A percentile compares a stretch with the other conserved stretches of the same genome.
Evolutionary conservation across 1,140 invertebrate species (phyloP).

Genomic region (Anoplolepis gracilipes): DNA sequence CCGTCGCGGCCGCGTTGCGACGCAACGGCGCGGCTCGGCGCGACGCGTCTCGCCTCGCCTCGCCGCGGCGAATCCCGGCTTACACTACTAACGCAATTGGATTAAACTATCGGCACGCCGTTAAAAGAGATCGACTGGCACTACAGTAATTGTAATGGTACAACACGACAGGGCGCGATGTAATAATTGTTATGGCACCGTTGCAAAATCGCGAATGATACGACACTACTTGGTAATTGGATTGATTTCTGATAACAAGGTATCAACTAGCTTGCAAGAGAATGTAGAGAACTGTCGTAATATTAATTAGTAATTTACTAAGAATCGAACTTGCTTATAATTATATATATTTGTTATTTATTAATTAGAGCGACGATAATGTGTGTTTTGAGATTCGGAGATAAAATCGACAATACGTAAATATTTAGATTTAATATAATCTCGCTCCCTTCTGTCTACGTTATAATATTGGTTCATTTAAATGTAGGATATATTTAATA

Average conservation of each 20-base stretch:
- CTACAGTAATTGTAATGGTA: constrained; percentile 56
- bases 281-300: no score
- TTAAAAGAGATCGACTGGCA: constrained; percentile 63
- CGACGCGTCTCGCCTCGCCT: no score
- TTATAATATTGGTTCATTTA: background rate
- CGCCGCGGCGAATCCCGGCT: constrained; percentile 16
- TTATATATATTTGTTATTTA: background rate
- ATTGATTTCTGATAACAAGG: background rate
- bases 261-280: background rate
- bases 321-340: background rate
- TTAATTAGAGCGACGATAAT: background rate
- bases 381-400: background rate
- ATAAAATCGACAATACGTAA: background rate
- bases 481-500: constrained; percentile 3
- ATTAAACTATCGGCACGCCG: constrained; percentile 81
- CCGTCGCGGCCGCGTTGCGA: constrained; percentile 38
- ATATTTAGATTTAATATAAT: background rate
- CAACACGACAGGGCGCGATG: constrained; percentile 20
- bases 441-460: background rate
- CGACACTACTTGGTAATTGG: constrained; percentile 21
- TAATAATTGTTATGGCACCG: constrained; percentile 16
- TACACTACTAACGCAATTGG: constrained; percentile 72
- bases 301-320: constrained; percentile 1
- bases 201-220: background rate
- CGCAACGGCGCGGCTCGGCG: constrained; percentile 62